Conservation (phyloP, 2,113 vertebrate species). For the Pachypanchax playfairii region DNA sequence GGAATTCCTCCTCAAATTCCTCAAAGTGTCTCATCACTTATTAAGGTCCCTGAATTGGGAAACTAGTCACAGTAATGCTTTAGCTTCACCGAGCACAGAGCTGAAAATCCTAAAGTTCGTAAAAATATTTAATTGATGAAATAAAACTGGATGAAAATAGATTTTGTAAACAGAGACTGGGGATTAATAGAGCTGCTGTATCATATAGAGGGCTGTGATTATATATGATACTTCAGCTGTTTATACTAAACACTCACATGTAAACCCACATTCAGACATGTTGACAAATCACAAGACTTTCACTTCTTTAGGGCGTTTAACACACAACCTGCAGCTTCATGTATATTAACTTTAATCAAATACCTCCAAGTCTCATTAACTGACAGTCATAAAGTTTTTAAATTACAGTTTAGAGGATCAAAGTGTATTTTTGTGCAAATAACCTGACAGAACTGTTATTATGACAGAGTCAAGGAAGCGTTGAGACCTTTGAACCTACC, state of each 20-base stretch:
- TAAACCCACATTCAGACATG: conserved; percentile 19
- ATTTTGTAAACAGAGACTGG: background rate
- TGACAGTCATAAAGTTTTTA: background rate
- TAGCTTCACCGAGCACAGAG: no score
- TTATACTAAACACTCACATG: conserved; percentile 15
- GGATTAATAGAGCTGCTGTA: background rate
- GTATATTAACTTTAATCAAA: conserved; percentile 2
- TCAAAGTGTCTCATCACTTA: conserved; percentile 19
- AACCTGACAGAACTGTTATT: background rate
- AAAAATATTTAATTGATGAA: background rate
- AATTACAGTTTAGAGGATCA: background rate
- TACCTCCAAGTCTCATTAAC: conserved; percentile 8
- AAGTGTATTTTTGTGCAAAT: background rate
- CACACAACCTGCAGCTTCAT: conserved; percentile 26
- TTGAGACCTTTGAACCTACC: conserved; percentile 79
- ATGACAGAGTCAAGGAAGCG: background rate
- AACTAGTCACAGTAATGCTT: no score
- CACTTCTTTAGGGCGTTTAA: no score
- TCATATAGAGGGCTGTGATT: background rate
- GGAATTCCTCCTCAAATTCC: conserved; percentile 26
- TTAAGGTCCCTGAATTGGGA: background rate
- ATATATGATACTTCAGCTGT: conserved; percentile 13
- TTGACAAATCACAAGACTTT: conserved; percentile 32
- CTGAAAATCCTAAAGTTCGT: background rate
- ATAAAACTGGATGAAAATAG: background rate